phyloP scores from a whole-genome alignment of 2,113 vertebrate genomes.

The Alosa alosa region DNA sequence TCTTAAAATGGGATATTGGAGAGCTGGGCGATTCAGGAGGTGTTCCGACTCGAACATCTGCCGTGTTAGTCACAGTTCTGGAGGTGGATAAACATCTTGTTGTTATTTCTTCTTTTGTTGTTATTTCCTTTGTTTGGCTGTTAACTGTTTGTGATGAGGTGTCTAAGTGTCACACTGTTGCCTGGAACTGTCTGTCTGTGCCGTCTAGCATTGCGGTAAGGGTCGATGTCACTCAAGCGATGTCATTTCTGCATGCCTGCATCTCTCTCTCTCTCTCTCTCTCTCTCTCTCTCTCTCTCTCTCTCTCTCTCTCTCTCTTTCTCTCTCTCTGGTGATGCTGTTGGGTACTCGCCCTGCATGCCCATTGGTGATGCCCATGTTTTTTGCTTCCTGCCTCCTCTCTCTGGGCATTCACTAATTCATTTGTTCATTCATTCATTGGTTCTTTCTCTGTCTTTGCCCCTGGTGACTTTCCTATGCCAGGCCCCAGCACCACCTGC shows the following conservation, averaged over 20 bases:
- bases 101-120: background rate
- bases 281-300: background rate
- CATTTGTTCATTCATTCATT: background rate
- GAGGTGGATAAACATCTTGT: background rate
- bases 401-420: background rate
- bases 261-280: no score
- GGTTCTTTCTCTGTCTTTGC: background rate
- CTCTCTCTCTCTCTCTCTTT: background rate
- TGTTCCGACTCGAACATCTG: background rate
- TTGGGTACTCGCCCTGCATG: background rate
- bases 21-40: background rate
- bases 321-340: background rate
- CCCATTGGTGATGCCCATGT: background rate
- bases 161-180: background rate
- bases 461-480: background rate
- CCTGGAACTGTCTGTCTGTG: background rate
- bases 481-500: slow-evolving; percentile 93
- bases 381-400: background rate
- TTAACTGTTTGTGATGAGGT: background rate
- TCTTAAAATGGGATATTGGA: background rate
- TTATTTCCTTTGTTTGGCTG: background rate
- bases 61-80: background rate
- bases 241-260: background rate
- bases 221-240: background rate
- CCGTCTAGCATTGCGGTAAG: background rate